phyloP scores from a whole-genome alignment of 2,797 vertebrate species.

The Neomorphus geoffroyi region DNA sequence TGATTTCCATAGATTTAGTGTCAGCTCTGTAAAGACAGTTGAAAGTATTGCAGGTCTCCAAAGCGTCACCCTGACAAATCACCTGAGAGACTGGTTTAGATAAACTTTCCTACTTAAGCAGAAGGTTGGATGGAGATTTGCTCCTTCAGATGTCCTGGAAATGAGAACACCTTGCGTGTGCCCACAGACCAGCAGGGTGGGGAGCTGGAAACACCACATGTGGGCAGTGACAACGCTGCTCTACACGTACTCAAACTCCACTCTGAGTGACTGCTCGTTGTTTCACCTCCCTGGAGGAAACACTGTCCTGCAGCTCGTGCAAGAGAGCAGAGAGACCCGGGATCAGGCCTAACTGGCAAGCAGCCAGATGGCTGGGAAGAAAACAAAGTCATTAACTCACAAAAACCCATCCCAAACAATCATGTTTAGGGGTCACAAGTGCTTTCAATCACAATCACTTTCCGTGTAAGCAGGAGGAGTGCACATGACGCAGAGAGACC shows the following conservation, averaged over 20 bases:
- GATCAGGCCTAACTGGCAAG: not conserved
- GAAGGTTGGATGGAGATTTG: not conserved
- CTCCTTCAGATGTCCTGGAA: not conserved
- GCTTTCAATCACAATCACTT: not conserved
- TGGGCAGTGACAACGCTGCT: rapidly evolving
- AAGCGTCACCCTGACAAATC: slow-evolving; percentile 30
- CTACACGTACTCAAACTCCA: rapidly evolving
- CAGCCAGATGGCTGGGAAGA: not conserved
- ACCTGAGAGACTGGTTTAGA: slow-evolving; percentile 25
- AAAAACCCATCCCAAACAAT: not conserved
- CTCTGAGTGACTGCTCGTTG: not conserved
- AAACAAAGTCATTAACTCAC: not conserved
- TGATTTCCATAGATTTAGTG: slow-evolving; percentile 57
- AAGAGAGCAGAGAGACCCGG: rapidly evolving
- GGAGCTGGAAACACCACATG: rapidly evolving
- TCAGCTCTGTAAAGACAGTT: slow-evolving; percentile 43
- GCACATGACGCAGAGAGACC: rapidly evolving
- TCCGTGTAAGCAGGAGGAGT: not conserved
- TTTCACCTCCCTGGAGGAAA: not conserved
- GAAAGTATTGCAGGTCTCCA: slow-evolving; percentile 46
- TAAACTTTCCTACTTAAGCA: not conserved
- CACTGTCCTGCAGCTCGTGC: rapidly evolving
- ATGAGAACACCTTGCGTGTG: rapidly evolving
- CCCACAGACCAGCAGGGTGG: rapidly evolving
- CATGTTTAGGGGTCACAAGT: not conserved